phyloP scores from a whole-genome alignment of 2,113 vertebrate genomes.

The Mesoclemmys tuberculata region DNA sequence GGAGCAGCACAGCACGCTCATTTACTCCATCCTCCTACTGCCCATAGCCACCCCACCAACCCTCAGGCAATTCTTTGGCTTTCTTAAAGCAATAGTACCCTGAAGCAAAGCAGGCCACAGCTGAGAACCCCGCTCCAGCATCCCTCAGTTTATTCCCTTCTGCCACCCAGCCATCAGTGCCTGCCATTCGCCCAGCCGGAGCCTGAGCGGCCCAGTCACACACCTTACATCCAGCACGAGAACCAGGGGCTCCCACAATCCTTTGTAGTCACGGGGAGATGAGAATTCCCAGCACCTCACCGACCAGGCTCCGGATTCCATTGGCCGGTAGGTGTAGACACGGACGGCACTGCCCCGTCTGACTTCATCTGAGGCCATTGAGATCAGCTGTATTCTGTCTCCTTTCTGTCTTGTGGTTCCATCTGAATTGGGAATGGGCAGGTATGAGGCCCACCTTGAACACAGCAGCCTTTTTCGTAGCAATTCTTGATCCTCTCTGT shows the following conservation, averaged over 20 bases:
- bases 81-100: neutral
- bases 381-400: neutral
- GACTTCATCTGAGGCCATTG: neutral
- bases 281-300: neutral
- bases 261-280: neutral
- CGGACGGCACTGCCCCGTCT: neutral
- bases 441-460: neutral
- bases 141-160: neutral
- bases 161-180: neutral
- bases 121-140: neutral
- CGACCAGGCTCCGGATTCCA: neutral
- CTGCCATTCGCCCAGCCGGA: rapidly evolving
- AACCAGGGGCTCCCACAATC: neutral
- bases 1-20: neutral
- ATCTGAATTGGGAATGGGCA: neutral
- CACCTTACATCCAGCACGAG: neutral
- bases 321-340: neutral
- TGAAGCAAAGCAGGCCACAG: neutral
- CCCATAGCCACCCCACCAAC: neutral
- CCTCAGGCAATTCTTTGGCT: neutral
- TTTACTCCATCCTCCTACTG: neutral
- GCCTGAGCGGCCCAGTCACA: neutral
- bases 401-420: neutral
- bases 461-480: neutral
- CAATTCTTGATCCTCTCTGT: neutral